Evolutionary conservation across 1,140 invertebrate species (phyloP), one percentile per base, ranked within the genome.

Genomic region (Coenobita brevimanus): DNA sequence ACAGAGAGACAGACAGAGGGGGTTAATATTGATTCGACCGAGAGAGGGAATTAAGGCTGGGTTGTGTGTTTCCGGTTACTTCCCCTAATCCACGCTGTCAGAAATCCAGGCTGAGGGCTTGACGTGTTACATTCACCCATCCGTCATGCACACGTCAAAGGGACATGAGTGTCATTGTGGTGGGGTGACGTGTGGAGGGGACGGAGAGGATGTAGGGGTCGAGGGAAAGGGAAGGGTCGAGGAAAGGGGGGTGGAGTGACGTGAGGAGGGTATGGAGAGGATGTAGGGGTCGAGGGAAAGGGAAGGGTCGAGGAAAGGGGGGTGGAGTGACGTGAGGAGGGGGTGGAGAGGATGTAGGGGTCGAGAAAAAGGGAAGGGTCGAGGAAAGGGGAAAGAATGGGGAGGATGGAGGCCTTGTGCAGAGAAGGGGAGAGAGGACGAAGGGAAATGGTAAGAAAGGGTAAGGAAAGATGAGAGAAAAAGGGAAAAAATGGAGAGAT

Each of bases 81-180:
- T 84, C 82, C 81, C 46, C 73, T 60, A 84, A 75, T 84, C 82
- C 69, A 60, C 41, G 67, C 84, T 86, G 84, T 86, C 84, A 86
- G 54, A 86, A 86, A 86, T 69, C 75, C 17, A n/a, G 73, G 41
- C 60, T 4, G 15, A 27, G 3, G 43, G 62, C 27, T 78, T 80
- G 78, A 80, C 76, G 71, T 41, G 64, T 33, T 57, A 80, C 75
- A 80, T 71, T 80, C 76, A 87, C 43, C 62, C 62, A 60, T 87
- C 84, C 41, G 76, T 81, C 84, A 87, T 87, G 76, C 24, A 46
- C 84, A 71, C 75, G 84, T 79, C 84, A 73, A 41, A 33, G 33
- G 38, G 76, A 87, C 84, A 87, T 71, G 76, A 87, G 62, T 87
- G 84, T 87, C 75, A 87, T 87, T 86, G 84, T 80, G 78, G 62